Evolutionary conservation across 2,113 vertebrate genomes (phyloP).

Genomic region (Bufo gargarizans): DNA sequence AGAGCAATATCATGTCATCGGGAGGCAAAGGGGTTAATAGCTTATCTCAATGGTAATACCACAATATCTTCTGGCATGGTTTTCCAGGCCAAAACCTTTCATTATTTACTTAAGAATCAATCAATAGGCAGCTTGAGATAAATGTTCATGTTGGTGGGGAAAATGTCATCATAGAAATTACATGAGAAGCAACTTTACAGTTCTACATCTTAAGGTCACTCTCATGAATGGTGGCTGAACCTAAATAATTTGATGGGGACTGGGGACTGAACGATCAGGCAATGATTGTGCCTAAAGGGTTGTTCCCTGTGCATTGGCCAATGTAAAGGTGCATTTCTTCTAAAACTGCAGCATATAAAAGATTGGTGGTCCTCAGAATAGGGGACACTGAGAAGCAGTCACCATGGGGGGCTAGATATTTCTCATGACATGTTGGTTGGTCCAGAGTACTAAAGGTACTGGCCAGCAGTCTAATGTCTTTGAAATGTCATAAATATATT

Average conservation of each 20-base stretch:
- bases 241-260: not conserved
- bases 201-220: not conserved
- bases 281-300: not conserved
- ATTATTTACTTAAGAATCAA: constrained; percentile 42
- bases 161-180: not conserved
- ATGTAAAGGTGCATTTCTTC: no score
- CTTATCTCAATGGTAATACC: constrained; percentile 64
- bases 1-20: constrained; percentile 50
- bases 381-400: not conserved
- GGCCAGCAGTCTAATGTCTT: not conserved
- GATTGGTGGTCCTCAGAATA: not conserved
- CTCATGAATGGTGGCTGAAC: not conserved
- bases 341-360: not conserved
- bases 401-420: no score
- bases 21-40: constrained; percentile 66
- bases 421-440: no score
- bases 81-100: constrained; percentile 61
- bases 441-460: not conserved
- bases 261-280: not conserved
- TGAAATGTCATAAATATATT: not conserved
- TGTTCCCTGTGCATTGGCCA: no score
- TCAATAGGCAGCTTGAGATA: not conserved
- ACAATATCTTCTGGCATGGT: constrained; percentile 64
- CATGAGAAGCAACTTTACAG: not conserved
- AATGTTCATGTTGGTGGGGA: not conserved